These are phyloP conservation scores for Hanleya hanleyi DNA, from an alignment of 2,888 invertebrate genomes.

Conservation along the genomic window DNA sequence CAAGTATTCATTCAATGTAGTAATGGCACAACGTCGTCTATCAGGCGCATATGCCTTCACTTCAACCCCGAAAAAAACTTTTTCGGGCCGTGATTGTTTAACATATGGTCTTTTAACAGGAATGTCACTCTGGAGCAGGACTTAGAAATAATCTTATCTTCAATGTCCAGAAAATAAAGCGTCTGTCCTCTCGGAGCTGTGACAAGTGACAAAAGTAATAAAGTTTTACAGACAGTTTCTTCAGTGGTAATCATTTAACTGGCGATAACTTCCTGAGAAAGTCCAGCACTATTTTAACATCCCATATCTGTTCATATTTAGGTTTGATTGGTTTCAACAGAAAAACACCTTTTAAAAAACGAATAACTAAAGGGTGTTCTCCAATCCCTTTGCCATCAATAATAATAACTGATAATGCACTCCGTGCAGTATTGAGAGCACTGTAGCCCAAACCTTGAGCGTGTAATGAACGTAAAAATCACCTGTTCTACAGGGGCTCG, in stretches of 20 bases:
- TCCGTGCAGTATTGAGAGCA: not conserved
- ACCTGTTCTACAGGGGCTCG: not conserved
- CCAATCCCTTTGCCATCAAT: not conserved
- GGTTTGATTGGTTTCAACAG: not conserved
- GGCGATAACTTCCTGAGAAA: not conserved
- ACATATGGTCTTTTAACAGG: no score
- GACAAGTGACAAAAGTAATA: not conserved
- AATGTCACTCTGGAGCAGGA: no score
- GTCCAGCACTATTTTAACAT: not conserved
- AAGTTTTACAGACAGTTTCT: not conserved
- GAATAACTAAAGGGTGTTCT: not conserved
- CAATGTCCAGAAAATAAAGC: not conserved
- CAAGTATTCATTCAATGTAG: not conserved
- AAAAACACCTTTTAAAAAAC: not conserved
- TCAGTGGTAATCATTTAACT: not conserved
- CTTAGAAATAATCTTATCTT: not conserved
- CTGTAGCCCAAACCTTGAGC: no score
- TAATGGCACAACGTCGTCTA: not conserved
- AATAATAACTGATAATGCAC: not conserved
- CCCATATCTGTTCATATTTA: not conserved
- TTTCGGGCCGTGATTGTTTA: no score
- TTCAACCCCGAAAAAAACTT: no score
- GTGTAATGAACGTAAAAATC: not conserved
- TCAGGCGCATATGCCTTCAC: no score
- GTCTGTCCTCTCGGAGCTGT: not conserved